These are phyloP conservation scores for Actinia tenebrosa DNA, from an alignment of 64 coral and sea anemone genomes.

Conservation along the genomic window DNA sequence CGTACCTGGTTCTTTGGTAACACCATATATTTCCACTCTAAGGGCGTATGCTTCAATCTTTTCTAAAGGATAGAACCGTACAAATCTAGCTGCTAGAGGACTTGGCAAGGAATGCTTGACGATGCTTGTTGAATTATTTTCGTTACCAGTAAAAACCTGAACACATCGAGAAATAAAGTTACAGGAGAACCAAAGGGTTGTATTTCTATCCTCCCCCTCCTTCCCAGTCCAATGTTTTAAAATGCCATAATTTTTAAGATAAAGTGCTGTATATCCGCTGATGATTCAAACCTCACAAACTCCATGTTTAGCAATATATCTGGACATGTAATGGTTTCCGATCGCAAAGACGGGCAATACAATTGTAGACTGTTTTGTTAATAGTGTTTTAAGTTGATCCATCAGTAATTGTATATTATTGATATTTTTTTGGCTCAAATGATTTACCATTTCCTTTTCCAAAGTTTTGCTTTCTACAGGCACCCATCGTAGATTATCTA, in stretches of 20 bases:
- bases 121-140: background rate
- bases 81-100: background rate
- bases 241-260: too few relatives aligned
- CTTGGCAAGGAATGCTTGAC: background rate
- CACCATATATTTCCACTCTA: background rate
- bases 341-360: too few relatives aligned
- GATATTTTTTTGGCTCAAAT: too few relatives aligned
- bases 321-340: too few relatives aligned
- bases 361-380: too few relatives aligned
- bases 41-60: background rate
- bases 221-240: too few relatives aligned
- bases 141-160: background rate
- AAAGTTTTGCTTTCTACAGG: background rate
- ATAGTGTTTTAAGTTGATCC: too few relatives aligned
- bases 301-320: too few relatives aligned
- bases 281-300: too few relatives aligned
- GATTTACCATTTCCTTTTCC: background rate
- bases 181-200: background rate
- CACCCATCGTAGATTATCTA: background rate
- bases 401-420: too few relatives aligned
- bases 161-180: background rate
- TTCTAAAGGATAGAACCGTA: slow-evolving; percentile 3
- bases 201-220: too few relatives aligned
- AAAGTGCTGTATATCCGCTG: too few relatives aligned
- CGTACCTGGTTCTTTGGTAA: background rate